Evolutionary conservation across 2,113 vertebrate species (phyloP).

Genomic region (Plectropomus leopardus): DNA sequence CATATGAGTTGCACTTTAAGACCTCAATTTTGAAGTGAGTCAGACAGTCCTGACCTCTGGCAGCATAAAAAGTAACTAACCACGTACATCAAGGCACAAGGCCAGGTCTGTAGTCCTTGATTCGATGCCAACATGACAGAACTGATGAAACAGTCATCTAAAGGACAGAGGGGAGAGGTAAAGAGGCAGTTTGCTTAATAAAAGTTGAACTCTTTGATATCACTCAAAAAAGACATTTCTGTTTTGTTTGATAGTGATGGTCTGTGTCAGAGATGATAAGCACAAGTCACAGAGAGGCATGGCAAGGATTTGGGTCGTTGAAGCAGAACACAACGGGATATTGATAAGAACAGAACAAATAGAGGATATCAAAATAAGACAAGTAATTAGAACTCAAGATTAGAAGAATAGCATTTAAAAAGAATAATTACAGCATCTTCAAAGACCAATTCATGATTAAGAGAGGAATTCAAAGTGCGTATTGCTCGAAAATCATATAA

Average conservation of each 20-base stretch:
- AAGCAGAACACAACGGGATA: conserved; percentile 8
- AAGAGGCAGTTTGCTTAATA: not conserved
- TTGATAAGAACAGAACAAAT: conserved; percentile 14
- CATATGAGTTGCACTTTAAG: not conserved
- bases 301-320: not conserved
- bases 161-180: not conserved
- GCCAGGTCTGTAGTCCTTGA: conserved; percentile 48
- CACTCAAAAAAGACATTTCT: conserved; percentile 7
- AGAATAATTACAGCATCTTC: not conserved
- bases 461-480: not conserved
- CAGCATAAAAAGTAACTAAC: conserved; percentile 48
- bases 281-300: not conserved
- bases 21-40: conserved; percentile 8
- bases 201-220: conserved; percentile 13
- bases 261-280: conserved; percentile 14
- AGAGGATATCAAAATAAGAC: not conserved
- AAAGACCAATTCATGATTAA: conserved; percentile 6
- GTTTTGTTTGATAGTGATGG: conserved; percentile 8
- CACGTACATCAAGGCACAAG: conserved; percentile 12
- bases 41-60: conserved; percentile 37
- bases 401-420: not conserved
- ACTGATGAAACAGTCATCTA: conserved; percentile 42
- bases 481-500: conserved; percentile 3
- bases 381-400: conserved; percentile 11
- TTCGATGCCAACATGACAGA: conserved; percentile 45